Evolutionary conservation across 2,797 vertebrate genomes (phyloP).

Genomic region (Poecilia picta): DNA sequence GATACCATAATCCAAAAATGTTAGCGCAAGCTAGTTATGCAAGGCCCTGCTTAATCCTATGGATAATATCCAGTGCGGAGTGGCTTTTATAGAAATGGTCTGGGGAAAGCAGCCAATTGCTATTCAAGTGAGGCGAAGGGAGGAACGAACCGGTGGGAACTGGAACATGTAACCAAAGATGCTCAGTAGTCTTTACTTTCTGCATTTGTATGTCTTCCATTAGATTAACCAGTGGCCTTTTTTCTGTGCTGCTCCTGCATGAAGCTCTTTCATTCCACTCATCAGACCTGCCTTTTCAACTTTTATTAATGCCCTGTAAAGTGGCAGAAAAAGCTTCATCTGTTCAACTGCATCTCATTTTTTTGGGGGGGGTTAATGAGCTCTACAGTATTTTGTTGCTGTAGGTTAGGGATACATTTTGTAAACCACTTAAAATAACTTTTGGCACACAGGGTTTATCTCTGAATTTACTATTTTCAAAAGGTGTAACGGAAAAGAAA

Average conservation of each 20-base stretch:
- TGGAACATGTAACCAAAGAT: constrained; percentile 80
- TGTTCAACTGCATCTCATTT: constrained; percentile 9
- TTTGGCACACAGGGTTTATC: constrained; percentile 70
- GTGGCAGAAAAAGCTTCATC: constrained; percentile 37
- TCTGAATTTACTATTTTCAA: constrained; percentile 34
- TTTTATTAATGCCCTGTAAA: constrained; percentile 21
- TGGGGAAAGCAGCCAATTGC: constrained; percentile 60
- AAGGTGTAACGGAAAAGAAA: constrained; percentile 80
- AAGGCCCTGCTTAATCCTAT: constrained; percentile 66
- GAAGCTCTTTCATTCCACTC: constrained; percentile 72
- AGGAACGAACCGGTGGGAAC: constrained; percentile 57
- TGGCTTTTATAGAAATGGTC: constrained; percentile 46
- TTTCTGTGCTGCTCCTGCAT: constrained; percentile 41
- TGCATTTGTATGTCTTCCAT: constrained; percentile 53
- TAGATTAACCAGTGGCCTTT: constrained; percentile 61
- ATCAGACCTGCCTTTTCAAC: constrained; percentile 63
- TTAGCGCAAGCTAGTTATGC: constrained; percentile 46
- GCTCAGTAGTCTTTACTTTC: constrained; percentile 52
- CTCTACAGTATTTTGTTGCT: neutral
- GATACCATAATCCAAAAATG: constrained; percentile 32
- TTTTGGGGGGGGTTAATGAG: constrained; percentile 8
- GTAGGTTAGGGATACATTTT: constrained; percentile 22
- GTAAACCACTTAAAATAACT: constrained; percentile 67
- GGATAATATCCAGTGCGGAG: constrained; percentile 35
- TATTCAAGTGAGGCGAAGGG: constrained; percentile 46